phyloP scores from a whole-genome alignment of 2,113 vertebrate genomes.

The Salminus brasiliensis region DNA sequence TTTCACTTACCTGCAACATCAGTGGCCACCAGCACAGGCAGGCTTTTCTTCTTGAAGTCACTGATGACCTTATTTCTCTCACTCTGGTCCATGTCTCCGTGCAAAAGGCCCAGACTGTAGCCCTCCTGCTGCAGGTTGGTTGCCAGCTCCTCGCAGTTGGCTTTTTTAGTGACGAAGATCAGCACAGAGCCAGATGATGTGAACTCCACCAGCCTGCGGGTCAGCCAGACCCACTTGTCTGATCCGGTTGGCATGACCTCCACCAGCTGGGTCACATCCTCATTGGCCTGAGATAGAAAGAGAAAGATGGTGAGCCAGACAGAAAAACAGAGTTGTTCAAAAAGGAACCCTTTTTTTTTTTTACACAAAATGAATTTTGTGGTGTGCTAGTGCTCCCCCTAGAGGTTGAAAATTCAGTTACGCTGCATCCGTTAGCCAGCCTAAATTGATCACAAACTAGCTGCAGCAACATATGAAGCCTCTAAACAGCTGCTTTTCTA shows the following conservation, averaged over 20 bases:
- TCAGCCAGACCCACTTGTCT: conserved; percentile 96
- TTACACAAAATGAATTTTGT: no score
- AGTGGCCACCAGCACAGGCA: conserved; percentile 93
- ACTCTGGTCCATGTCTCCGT: conserved; percentile 99
- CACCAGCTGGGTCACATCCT: conserved; percentile 96
- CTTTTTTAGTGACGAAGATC: conserved; percentile 96
- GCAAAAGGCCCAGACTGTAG: conserved; percentile 90
- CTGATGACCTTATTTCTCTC: conserved; percentile 99
- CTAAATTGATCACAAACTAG: no score
- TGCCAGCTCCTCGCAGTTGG: conserved; percentile 93
- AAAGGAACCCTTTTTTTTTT: no score
- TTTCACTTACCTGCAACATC: conserved; percentile 97
- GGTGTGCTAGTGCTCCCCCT: no score
- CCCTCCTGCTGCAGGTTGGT: conserved; percentile 92
- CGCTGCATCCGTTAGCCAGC: no score
- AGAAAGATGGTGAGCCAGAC: neutral
- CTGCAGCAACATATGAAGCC: no score
- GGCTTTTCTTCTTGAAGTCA: conserved; percentile 94
- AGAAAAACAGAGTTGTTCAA: neutral
- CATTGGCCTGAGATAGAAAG: conserved; percentile 84
- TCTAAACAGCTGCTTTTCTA: no score
- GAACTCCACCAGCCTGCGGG: conserved; percentile 91
- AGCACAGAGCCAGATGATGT: conserved; percentile 94
- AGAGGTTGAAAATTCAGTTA: no score
- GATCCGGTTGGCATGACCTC: conserved; percentile 85